Percentiles rank a stretch among this genome's conserved stretches.
Evolutionary conservation across 2,797 vertebrate genomes (phyloP).

Genomic region (Clangula hyemalis): DNA sequence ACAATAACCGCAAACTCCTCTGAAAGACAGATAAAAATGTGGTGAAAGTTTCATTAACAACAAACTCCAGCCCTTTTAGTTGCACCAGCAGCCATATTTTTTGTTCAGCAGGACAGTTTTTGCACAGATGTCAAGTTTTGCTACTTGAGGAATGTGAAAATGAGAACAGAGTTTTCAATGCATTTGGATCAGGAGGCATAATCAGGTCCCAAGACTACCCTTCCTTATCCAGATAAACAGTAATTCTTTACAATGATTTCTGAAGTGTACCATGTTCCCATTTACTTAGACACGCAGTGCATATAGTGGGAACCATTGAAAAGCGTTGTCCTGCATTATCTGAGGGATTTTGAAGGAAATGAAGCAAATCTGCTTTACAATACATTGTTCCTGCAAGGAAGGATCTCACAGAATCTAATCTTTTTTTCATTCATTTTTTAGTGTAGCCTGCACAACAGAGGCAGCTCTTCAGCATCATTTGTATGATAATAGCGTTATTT

Average conservation of each 20-base stretch:
- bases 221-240: constrained; percentile 69
- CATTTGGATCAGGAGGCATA: constrained; percentile 31
- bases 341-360: constrained; percentile 69
- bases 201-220: constrained; percentile 54
- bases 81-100: constrained; percentile 52
- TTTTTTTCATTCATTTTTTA: constrained; percentile 67
- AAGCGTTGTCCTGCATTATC: constrained; percentile 67
- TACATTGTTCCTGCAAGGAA: constrained; percentile 59
- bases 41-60: constrained; percentile 52
- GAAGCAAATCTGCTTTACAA: constrained; percentile 69
- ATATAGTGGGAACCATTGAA: constrained; percentile 30
- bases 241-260: constrained; percentile 68
- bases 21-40: constrained; percentile 61
- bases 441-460: constrained; percentile 56
- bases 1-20: constrained; percentile 45
- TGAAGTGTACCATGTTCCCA: constrained; percentile 70
- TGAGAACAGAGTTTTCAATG: constrained; percentile 61
- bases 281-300: constrained; percentile 52
- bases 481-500: constrained; percentile 68
- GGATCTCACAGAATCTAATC: constrained; percentile 67
- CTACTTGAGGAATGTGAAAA: constrained; percentile 67
- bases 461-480: constrained; percentile 65
- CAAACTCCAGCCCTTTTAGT: constrained; percentile 11
- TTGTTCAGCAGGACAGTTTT: constrained; percentile 49
- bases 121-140: constrained; percentile 72